These are phyloP conservation scores for Burhinus bistriatus DNA, from an alignment of 2,113 vertebrate species.

Conservation along the genomic window DNA sequence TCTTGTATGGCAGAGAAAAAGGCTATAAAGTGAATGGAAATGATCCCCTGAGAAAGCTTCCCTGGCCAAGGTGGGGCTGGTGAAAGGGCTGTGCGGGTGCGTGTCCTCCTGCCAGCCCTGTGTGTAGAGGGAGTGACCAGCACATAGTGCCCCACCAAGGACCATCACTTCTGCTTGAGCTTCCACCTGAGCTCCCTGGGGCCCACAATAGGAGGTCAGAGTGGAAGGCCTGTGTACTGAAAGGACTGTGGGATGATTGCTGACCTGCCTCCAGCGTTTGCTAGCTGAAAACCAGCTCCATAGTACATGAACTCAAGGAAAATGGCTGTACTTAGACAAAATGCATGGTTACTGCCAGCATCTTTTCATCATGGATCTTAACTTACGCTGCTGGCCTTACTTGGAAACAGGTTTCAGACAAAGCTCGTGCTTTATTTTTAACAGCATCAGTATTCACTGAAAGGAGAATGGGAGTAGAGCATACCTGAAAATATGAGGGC, in stretches of 20 bases:
- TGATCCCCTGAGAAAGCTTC: not conserved
- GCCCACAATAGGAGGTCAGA: not conserved
- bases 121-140: not conserved
- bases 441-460: not conserved
- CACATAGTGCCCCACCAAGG: accelerated
- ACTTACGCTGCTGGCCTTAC: not conserved
- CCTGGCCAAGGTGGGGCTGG: not conserved
- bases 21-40: not conserved
- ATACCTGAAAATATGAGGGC: not conserved
- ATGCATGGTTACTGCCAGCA: not conserved
- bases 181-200: not conserved
- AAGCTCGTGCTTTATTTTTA: not conserved
- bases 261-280: not conserved
- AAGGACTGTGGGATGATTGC: not conserved
- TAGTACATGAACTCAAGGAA: not conserved
- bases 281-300: not conserved
- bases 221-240: not conserved
- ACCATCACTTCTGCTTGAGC: not conserved
- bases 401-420: not conserved
- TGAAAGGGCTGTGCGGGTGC: not conserved
- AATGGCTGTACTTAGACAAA: not conserved
- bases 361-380: not conserved
- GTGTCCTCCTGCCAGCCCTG: not conserved
- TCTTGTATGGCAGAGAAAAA: not conserved
- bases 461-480: not conserved